Percentiles rank a stretch among this genome's conserved stretches.
These are phyloP conservation scores for Hoplodrina ambigua DNA, from an alignment of 2,888 invertebrate genomes.

Conservation along the genomic window DNA sequence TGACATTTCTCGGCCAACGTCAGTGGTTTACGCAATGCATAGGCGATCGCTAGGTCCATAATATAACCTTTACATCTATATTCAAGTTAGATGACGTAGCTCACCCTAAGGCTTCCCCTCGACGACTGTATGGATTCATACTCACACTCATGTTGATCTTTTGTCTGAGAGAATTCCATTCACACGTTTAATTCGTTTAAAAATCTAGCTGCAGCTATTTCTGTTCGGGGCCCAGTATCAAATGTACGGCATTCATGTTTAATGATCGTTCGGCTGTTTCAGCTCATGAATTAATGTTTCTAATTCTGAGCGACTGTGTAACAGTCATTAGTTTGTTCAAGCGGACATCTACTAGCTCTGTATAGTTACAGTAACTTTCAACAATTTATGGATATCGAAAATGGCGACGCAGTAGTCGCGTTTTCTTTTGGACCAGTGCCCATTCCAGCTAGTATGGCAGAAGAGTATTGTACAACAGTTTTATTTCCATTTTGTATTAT, in stretches of 20 bases:
- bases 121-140: constrained; percentile 50
- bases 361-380: constrained; percentile 23
- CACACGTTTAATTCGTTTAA: background rate
- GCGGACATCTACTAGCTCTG: constrained; percentile 3
- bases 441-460: constrained; percentile 18
- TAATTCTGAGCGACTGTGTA: constrained; percentile 5
- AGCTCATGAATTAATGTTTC: constrained; percentile 13
- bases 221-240: constrained; percentile 13
- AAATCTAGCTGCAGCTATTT: constrained; percentile 23
- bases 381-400: constrained; percentile 32
- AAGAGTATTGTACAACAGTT: constrained; percentile 9
- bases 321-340: constrained; percentile 3
- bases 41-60: constrained; percentile 10
- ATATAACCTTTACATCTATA: constrained; percentile 22
- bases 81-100: constrained; percentile 39
- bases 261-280: constrained; percentile 12
- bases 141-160: constrained; percentile 15
- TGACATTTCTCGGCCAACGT: constrained; percentile 44
- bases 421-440: constrained; percentile 48
- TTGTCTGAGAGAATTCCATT: background rate
- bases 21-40: constrained; percentile 44
- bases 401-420: constrained; percentile 12
- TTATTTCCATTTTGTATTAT: constrained; percentile 9
- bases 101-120: constrained; percentile 47
- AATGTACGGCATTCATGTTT: constrained; percentile 13